Conservation (phyloP, 2,888 invertebrate species). For the Baronia brevicornis region DNA sequence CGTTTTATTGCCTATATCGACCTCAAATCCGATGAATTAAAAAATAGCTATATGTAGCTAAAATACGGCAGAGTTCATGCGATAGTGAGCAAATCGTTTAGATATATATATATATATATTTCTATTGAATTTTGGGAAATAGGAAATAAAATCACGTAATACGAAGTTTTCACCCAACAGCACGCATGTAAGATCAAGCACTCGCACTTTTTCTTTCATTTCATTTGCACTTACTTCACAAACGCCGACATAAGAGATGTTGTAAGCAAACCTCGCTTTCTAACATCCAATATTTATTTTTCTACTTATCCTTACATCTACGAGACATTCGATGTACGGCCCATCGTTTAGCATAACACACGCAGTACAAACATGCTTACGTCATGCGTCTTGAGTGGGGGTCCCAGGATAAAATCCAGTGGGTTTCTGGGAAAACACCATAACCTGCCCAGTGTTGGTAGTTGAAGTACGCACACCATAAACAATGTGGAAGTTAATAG, state of each 20-base stretch:
- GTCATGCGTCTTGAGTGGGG: slow-evolving; percentile 64
- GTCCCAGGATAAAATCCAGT: slow-evolving; percentile 67
- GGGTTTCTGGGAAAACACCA: slow-evolving; percentile 66
- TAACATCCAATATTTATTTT: slow-evolving; percentile 72
- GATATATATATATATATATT: slow-evolving; percentile 20
- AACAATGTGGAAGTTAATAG: slow-evolving; percentile 54
- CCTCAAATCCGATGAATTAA: slow-evolving; percentile 52
- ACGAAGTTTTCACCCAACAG: slow-evolving; percentile 26
- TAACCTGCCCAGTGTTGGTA: slow-evolving; percentile 55
- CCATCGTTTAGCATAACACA: slow-evolving; percentile 57
- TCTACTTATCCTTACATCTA: slow-evolving; percentile 66
- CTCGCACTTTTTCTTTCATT: slow-evolving; percentile 72
- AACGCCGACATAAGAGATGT: slow-evolving; percentile 47
- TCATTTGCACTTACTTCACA: slow-evolving; percentile 60
- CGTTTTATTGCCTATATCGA: slow-evolving; percentile 32
- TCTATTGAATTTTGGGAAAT: slow-evolving; percentile 12
- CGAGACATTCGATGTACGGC: slow-evolving; percentile 31
- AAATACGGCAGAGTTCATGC: slow-evolving; percentile 53
- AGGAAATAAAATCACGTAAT: slow-evolving; percentile 20
- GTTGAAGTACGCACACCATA: slow-evolving; percentile 36
- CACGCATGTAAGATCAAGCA: slow-evolving; percentile 63
- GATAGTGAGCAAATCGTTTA: slow-evolving; percentile 42
- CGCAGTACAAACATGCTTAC: slow-evolving; percentile 50
- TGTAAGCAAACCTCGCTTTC: slow-evolving; percentile 69
- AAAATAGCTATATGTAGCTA: slow-evolving; percentile 64